Conservation (phyloP, 2,113 vertebrate genomes). For the Rhipidura dahli region DNA sequence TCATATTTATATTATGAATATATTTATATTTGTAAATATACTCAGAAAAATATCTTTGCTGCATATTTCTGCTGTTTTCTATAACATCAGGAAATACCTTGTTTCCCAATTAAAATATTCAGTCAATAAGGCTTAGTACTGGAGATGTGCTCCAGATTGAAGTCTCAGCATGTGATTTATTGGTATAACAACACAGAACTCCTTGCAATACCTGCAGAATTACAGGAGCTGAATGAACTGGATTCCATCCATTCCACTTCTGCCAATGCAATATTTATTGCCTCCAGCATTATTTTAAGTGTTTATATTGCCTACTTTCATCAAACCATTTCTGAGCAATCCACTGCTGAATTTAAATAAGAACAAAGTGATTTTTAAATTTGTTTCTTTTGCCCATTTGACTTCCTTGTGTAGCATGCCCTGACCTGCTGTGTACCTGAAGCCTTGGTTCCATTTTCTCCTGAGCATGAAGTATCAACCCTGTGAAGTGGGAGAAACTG, state of each 20-base stretch:
- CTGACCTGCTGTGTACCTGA: background rate
- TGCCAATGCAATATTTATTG: background rate
- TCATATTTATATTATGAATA: background rate
- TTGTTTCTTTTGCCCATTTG: background rate
- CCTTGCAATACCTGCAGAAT: background rate
- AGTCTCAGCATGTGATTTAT: background rate
- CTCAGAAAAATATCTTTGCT: background rate
- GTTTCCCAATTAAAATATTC: background rate
- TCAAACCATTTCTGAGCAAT: background rate
- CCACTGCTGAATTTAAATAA: background rate
- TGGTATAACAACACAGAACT: background rate
- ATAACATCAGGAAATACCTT: background rate
- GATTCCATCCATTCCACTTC: slow-evolving; percentile 9
- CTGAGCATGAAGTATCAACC: background rate
- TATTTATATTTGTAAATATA: background rate
- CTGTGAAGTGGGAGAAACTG: background rate
- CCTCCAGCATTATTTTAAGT: background rate
- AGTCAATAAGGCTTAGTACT: background rate
- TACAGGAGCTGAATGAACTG: background rate
- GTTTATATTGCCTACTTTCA: background rate
- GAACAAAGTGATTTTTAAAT: background rate
- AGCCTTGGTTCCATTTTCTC: background rate
- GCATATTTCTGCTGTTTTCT: background rate
- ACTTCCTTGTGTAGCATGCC: background rate
- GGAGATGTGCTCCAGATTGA: background rate